These are phyloP conservation scores for Morpho helenor DNA, from an alignment of 2,888 invertebrate genomes.

Conservation along the genomic window DNA sequence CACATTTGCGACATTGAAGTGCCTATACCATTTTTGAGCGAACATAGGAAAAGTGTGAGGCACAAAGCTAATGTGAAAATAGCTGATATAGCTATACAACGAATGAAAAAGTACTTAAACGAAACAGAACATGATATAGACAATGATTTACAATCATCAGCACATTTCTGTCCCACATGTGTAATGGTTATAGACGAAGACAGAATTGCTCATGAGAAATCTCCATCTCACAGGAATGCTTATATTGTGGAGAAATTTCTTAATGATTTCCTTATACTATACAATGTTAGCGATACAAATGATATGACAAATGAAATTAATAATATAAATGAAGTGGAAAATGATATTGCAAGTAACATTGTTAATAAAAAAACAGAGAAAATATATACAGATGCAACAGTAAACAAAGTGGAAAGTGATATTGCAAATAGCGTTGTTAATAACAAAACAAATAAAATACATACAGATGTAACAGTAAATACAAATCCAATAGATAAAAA, in stretches of 20 bases:
- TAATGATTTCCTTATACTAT: constrained; percentile 28
- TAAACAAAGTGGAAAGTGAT: neutral
- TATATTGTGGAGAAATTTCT: constrained; percentile 29
- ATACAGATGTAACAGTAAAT: neutral
- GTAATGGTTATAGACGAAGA: constrained; percentile 24
- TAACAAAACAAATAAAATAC: neutral
- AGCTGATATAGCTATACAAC: constrained; percentile 31
- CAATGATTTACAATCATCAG: constrained; percentile 10
- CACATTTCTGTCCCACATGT: constrained; percentile 37
- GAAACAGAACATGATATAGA: neutral
- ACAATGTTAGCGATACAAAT: constrained; percentile 8
- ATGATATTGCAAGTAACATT: neutral
- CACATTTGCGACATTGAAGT: constrained; percentile 40
- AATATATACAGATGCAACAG: neutral
- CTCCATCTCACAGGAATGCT: constrained; percentile 30
- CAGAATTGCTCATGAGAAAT: constrained; percentile 29
- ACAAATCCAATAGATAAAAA: too few species aligned
- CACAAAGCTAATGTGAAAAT: constrained; percentile 36
- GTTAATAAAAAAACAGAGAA: neutral
- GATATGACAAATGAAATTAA: neutral
- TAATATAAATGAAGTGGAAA: neutral
- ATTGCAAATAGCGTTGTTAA: too few species aligned
- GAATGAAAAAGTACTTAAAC: constrained; percentile 31
- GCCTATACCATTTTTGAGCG: constrained; percentile 30
- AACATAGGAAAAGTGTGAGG: constrained; percentile 35